These are phyloP conservation scores for Otolemur garnettii DNA, from an alignment of 2,113 vertebrate genomes.

Conservation along the genomic window DNA sequence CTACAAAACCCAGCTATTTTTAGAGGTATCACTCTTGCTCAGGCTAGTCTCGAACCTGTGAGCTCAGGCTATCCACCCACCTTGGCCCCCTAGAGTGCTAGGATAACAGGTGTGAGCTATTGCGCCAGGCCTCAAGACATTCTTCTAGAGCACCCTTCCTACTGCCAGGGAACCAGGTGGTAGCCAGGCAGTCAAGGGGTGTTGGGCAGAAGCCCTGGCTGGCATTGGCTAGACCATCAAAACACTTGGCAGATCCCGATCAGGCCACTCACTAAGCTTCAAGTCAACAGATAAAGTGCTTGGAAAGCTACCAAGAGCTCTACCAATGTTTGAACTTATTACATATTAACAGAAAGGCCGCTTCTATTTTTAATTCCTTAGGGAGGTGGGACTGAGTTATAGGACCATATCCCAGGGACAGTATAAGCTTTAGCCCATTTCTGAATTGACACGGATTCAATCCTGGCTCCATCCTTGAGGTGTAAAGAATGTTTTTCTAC, in stretches of 20 bases:
- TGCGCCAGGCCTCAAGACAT: background rate
- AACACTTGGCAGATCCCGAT: background rate
- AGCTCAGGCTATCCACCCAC: too few species aligned
- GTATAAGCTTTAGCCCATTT: background rate
- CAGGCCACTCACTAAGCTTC: background rate
- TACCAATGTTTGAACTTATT: background rate
- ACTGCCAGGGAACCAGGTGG: background rate
- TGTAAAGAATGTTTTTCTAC: background rate
- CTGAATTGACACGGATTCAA: background rate
- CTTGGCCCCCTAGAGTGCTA: too few species aligned
- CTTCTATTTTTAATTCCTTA: background rate
- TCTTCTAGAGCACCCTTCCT: background rate
- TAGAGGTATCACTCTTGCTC: too few species aligned
- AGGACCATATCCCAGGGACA: background rate
- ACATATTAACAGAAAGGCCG: background rate
- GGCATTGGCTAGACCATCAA: background rate
- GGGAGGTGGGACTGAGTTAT: background rate
- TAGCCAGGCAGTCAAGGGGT: background rate
- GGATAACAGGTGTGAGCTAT: too few species aligned
- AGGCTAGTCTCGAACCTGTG: too few species aligned
- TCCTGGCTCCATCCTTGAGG: background rate
- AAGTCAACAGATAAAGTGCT: background rate
- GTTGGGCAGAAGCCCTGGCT: background rate
- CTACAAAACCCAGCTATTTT: too few species aligned
- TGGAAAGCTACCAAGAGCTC: constrained; percentile 1